phyloP scores from a whole-genome alignment of 1,140 invertebrate genomes.

The Drosophila pandora region DNA sequence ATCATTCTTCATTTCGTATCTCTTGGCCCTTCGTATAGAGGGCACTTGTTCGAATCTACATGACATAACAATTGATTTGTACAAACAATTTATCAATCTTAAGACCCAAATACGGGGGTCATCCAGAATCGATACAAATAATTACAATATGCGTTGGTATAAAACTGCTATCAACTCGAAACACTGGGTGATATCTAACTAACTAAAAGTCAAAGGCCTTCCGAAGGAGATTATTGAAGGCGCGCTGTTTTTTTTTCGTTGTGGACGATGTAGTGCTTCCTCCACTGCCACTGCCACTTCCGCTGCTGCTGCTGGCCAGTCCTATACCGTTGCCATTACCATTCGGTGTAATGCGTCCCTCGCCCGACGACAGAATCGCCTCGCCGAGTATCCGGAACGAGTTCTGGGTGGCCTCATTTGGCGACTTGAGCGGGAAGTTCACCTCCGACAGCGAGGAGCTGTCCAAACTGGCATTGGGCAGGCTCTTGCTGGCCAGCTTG shows the following conservation, averaged over 20 bases:
- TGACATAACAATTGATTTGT: conserved; percentile 37
- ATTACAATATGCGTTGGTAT: conserved; percentile 11
- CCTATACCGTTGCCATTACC: conserved; percentile 40
- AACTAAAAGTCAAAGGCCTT: conserved; percentile 70
- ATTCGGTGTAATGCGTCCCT: conserved; percentile 39
- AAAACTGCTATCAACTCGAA: conserved; percentile 18
- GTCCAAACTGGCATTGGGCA: conserved; percentile 63
- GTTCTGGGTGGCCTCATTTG: conserved; percentile 53
- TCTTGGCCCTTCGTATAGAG: background rate
- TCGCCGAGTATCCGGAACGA: conserved; percentile 80
- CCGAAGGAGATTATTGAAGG: conserved; percentile 81
- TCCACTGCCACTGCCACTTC: conserved; percentile 49
- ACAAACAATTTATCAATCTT: conserved; percentile 27
- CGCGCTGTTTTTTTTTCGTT: conserved; percentile 76
- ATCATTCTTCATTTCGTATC: conserved; percentile 4
- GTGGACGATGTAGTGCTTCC: conserved; percentile 74
- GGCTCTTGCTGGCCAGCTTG: conserved; percentile 33
- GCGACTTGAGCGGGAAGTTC: conserved; percentile 53
- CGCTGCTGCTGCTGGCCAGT: conserved; percentile 48
- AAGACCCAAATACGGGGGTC: background rate
- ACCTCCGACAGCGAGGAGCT: conserved; percentile 77
- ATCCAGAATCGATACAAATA: conserved; percentile 4
- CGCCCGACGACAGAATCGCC: conserved; percentile 66
- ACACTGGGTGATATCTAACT: conserved; percentile 30
- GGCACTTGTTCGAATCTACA: conserved; percentile 8